phyloP scores from a whole-genome alignment of 2,888 invertebrate species.

The Drosophila pseudotalamancana region DNA sequence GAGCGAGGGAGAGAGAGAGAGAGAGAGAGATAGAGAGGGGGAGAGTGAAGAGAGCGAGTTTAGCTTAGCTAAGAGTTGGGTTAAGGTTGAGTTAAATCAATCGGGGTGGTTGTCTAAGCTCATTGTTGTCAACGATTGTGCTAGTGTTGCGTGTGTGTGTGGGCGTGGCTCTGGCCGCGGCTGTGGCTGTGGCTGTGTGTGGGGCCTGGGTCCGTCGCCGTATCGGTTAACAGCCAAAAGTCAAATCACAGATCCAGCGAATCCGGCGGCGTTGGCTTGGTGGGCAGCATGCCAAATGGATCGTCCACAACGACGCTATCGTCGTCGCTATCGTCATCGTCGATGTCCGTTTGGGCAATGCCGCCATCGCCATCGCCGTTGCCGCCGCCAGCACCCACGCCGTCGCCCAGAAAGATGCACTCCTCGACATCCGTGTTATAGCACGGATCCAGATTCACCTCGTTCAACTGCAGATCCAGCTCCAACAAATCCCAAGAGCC shows the following conservation, averaged over 20 bases:
- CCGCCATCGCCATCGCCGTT: slow-evolving; percentile 7
- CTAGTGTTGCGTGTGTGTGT: slow-evolving; percentile 19
- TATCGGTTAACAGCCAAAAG: slow-evolving; percentile 74
- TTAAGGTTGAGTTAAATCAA: slow-evolving; percentile 20
- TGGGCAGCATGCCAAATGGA: slow-evolving; percentile 86
- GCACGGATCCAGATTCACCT: slow-evolving; percentile 87
- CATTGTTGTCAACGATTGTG: slow-evolving; percentile 56
- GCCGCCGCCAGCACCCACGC: slow-evolving; percentile 70
- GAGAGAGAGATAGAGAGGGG: background rate
- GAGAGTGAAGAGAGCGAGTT: background rate
- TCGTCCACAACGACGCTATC: slow-evolving; percentile 83
- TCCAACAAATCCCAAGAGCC: slow-evolving; percentile 88
- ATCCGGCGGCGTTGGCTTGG: slow-evolving; percentile 86
- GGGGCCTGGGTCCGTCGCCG: slow-evolving; percentile 12
- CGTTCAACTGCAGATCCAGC: slow-evolving; percentile 87
- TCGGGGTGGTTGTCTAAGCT: slow-evolving; percentile 55
- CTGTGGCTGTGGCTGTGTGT: slow-evolving; percentile 14
- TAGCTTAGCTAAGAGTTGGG: background rate
- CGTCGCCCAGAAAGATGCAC: slow-evolving; percentile 86
- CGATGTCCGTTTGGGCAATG: slow-evolving; percentile 26
- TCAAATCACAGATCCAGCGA: slow-evolving; percentile 85
- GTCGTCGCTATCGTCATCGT: slow-evolving; percentile 51
- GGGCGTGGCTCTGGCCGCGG: background rate
- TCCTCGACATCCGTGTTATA: slow-evolving; percentile 88
- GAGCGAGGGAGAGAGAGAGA: background rate